Evolutionary conservation across 2,797 vertebrate genomes (phyloP).

Genomic region (Clamator glandarius): DNA sequence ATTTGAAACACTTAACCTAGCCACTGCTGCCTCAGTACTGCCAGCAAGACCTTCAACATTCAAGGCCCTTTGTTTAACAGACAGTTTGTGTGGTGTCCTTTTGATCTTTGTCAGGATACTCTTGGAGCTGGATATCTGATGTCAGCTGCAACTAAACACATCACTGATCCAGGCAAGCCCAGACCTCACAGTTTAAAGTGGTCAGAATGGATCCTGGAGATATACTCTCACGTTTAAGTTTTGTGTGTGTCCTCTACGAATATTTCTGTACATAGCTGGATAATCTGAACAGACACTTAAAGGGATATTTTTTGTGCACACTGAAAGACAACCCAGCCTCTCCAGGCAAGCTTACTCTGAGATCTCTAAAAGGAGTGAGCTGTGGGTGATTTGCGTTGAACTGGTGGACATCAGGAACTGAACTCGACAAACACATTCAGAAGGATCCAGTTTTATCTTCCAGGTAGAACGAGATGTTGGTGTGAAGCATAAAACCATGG

Average conservation of each 20-base stretch:
- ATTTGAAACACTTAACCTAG: not conserved
- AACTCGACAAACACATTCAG: not conserved
- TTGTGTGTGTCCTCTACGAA: not conserved
- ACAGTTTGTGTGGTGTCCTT: not conserved
- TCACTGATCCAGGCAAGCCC: not conserved
- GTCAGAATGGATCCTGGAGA: not conserved
- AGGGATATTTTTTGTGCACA: not conserved
- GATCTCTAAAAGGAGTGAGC: not conserved
- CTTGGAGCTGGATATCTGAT: not conserved
- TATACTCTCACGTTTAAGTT: accelerated
- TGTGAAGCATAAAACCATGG: not conserved
- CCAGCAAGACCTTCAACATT: not conserved
- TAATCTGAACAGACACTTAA: not conserved
- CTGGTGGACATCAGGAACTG: not conserved
- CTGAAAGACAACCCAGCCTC: not conserved
- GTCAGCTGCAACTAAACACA: not conserved
- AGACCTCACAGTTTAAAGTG: not conserved
- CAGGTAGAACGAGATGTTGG: not conserved
- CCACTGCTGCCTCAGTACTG: not conserved
- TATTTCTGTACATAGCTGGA: not conserved
- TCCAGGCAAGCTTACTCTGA: not conserved
- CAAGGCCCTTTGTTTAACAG: not conserved
- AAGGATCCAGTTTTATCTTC: not conserved
- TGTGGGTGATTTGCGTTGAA: not conserved
- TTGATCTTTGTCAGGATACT: not conserved